Evolutionary conservation across 2,888 invertebrate genomes (phyloP).

Genomic region (Orgyia antiqua): DNA sequence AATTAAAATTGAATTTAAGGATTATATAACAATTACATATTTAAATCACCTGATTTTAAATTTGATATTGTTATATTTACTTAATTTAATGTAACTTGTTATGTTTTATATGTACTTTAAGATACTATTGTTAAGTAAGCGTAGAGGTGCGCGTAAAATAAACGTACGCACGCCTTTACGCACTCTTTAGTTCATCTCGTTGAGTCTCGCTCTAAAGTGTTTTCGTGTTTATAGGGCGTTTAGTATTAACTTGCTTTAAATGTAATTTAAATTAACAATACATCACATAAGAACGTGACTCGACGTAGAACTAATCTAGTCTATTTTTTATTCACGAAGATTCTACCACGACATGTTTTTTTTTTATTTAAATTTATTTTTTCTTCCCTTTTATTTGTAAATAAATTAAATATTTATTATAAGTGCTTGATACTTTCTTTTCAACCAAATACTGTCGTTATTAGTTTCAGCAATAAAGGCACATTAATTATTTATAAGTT

Average conservation of each 20-base stretch:
- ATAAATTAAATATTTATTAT: constrained; percentile 23
- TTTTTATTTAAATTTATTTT: constrained; percentile 8
- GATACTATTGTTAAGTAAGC: constrained; percentile 39
- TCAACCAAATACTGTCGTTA: neutral
- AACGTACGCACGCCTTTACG: constrained; percentile 52
- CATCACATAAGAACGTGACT: constrained; percentile 37
- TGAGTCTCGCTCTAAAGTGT: constrained; percentile 51
- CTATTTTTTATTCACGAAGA: constrained; percentile 43
- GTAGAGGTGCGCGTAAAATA: constrained; percentile 49
- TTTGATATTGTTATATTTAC: constrained; percentile 20
- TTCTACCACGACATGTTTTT: constrained; percentile 11
- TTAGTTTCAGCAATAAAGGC: constrained; percentile 6
- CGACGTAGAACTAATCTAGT: constrained; percentile 73
- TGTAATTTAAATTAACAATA: neutral
- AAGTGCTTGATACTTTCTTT: constrained; percentile 7
- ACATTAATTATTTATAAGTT: constrained; percentile 8
- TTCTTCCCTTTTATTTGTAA: constrained; percentile 20
- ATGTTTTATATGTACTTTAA: constrained; percentile 35
- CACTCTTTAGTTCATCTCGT: constrained; percentile 61
- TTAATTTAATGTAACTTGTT: constrained; percentile 24
- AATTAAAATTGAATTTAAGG: constrained; percentile 9
- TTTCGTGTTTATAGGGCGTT: no score
- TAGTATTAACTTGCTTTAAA: no score
- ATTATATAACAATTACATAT: constrained; percentile 9
- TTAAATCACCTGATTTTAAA: constrained; percentile 1